Base-by-base conservation (phyloP, 2,113 vertebrate genomes). In the Neotragus moschatus region DNA sequence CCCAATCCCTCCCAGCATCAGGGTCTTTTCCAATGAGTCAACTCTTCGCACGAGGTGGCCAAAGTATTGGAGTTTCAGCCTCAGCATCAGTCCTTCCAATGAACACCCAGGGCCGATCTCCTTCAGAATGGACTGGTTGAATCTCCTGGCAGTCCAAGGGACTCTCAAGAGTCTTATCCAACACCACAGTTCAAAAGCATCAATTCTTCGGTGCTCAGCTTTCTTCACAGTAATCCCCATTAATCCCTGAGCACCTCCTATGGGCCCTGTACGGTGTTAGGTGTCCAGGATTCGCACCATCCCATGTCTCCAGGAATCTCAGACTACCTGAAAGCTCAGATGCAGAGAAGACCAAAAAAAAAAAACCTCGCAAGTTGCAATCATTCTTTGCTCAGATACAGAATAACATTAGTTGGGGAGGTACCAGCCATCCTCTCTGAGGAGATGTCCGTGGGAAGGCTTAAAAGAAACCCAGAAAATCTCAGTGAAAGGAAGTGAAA, bases 261-360 rank as follows among this genome's bases (percentile, higher is more conserved):
- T 0, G 47, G 2, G 26, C 47, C 49, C 39, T 0, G 0, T 0
- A 8, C 2, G 8, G 61, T 12, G 5, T n/a, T 10, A 7, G 39
- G 73, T 33, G 84, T 55, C 53, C 0, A 6, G 6, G 47, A 5
- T n/a, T 19, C 17, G 2, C 36, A 12, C 28, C 7, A 7, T 17
- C 86, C 16, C 23, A 36, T 11, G 26, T 36, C 30, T 17, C n/a
- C 61, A 19, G 55, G 30, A 47, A 49, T 13, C 16, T 53, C 14
- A 66, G 55, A 26, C n/a, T 3, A 14, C 39, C 33, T 10, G 85
- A 8, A 70, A 90, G 21, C 16, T 21, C 26, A 17, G 26, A n/a
- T 26, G n/a, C 58, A 14, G 45, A 84, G 36, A 10, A 55, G 51
- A 55, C n/a, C 45, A 47, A 26, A 33, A 33, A 53, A 47, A 26